A percentile compares a stretch with the other conserved stretches of the same genome.
Evolutionary conservation across 2,797 vertebrate species (phyloP).

Genomic region (Sternarchorhynchus goeldii): DNA sequence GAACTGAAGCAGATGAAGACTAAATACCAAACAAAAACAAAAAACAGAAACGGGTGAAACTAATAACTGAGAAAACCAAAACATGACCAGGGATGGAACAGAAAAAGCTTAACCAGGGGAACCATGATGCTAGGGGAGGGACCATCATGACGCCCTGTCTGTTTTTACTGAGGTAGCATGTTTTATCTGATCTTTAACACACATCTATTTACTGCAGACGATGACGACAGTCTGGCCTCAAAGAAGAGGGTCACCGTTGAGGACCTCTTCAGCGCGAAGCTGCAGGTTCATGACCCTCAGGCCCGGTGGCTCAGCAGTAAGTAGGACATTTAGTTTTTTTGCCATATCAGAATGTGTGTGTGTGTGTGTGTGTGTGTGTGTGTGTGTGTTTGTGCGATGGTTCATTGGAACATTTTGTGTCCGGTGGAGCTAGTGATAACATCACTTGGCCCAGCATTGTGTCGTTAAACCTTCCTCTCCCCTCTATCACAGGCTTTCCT

Average conservation of each 20-base stretch:
- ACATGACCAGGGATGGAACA: no score
- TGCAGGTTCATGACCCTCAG: slow-evolving; percentile 88
- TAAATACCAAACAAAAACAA: no score
- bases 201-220: slow-evolving; percentile 71
- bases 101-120: no score
- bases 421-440: slow-evolving; percentile 24
- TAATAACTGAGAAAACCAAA: no score
- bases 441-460: slow-evolving; percentile 14
- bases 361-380: background rate
- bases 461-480: slow-evolving; percentile 11
- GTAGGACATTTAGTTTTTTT: slow-evolving; percentile 59
- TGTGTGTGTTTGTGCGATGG: background rate
- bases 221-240: slow-evolving; percentile 91
- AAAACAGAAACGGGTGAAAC: no score
- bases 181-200: slow-evolving; percentile 6
- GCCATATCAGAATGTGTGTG: background rate
- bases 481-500: no score
- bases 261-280: slow-evolving; percentile 86
- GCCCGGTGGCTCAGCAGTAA: slow-evolving; percentile 93
- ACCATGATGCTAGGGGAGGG: no score
- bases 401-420: slow-evolving; percentile 5
- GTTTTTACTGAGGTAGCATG: background rate
- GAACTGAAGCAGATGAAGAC: no score
- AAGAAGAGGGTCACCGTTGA: slow-evolving; percentile 92
- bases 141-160: background rate